Evolutionary conservation across 2,888 invertebrate species (phyloP), one percentile per base, ranked within the genome.

Genomic region (Spilarctia lutea): DNA sequence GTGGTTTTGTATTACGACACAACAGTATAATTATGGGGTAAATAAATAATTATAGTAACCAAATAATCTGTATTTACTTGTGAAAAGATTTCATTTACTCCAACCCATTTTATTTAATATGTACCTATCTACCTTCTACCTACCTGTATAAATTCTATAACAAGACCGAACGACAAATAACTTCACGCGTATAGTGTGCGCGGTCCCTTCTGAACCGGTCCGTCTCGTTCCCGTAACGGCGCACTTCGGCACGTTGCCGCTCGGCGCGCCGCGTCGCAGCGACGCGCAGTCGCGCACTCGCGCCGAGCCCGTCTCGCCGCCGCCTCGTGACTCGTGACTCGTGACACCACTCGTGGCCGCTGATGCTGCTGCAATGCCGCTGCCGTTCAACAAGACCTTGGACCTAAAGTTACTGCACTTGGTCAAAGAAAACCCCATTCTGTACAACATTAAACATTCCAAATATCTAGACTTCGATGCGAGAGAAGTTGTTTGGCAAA

Each of bases 401-500:
- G 94, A 95, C 75, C 70, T 93, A 13, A 93, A 91, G 85, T 81
- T 95, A 7, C 82, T 95, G 7, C 87, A 88, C 70, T 67, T 91
- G 18, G 95, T 95, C 1, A 92, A 90, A 81, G 91, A 93, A 6
- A 91, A 93, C 70, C 86, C 91, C 0, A 87, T 93, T 1, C 72
- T 95, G 0, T 95, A 94, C 83, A 91, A 95, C 74, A 84, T 90
- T 0, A 89, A 88, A n/a, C 91, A 94, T 48, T 83, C 90, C 0
- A 93, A 94, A 75, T 94, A 94, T 76, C 76, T 91, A 73, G 92
- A 94, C 72, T 90, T 88, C 16, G 92, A 95, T 73, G 84, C 90
- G 0, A 88, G 94, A 52, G 94, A 94, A 83, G 92, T 93, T 0
- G 85, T 92, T 48, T 95, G 95, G 95, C 93, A 94, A 83, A 93